Conservation (phyloP, 2,113 vertebrate genomes). For the Lagopus muta region DNA sequence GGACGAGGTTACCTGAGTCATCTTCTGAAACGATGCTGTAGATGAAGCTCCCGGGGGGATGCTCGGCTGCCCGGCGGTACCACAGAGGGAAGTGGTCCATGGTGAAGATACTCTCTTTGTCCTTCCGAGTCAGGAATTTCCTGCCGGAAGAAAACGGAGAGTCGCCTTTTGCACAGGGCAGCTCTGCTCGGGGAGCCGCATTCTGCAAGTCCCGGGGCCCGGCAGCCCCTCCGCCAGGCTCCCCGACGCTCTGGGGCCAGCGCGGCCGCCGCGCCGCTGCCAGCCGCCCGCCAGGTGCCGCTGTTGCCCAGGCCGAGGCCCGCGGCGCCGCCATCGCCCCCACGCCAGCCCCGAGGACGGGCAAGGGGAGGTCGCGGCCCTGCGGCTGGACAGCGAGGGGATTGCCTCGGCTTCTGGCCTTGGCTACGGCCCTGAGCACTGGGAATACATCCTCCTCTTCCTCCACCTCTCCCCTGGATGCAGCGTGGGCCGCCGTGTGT, state of each 20-base stretch:
- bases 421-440: neutral
- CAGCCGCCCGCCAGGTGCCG: constrained; percentile 44
- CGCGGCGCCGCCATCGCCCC: neutral
- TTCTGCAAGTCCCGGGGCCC: too few relatives aligned
- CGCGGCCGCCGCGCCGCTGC: neutral
- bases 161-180: rapidly evolving
- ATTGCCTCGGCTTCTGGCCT: neutral
- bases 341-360: neutral
- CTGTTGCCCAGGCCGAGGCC: constrained; percentile 34
- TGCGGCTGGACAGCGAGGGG: neutral
- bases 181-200: neutral
- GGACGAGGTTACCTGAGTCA: constrained; percentile 81
- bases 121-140: constrained; percentile 87
- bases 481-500: neutral
- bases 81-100: constrained; percentile 94
- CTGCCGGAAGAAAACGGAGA: constrained; percentile 69
- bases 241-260: neutral
- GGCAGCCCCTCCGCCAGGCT: too few relatives aligned
- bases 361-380: neutral
- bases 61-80: constrained; percentile 92
- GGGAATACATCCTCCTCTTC: neutral
- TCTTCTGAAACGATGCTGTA: constrained; percentile 87
- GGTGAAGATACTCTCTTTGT: constrained; percentile 92
- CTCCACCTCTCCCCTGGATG: neutral
- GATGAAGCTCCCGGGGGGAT: constrained; percentile 88